These are phyloP conservation scores for Pseudomyrmex pallidus DNA, from an alignment of 1,140 invertebrate species.

Conservation along the genomic window DNA sequence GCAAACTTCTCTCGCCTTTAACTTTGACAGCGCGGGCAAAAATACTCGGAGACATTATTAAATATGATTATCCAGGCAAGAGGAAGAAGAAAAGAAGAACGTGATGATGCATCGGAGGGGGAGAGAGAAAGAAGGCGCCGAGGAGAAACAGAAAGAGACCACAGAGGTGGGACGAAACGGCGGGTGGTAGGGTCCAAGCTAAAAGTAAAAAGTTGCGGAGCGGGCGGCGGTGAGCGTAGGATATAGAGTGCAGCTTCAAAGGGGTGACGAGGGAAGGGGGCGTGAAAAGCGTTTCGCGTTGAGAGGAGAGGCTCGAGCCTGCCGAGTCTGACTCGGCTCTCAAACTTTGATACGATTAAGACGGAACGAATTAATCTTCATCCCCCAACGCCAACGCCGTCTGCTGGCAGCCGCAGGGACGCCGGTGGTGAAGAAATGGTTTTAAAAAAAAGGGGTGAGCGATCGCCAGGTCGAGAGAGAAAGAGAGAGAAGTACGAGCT, in stretches of 20 bases:
- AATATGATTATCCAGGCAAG: slow-evolving; percentile 82
- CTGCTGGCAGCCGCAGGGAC: slow-evolving; percentile 76
- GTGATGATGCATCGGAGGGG: slow-evolving; percentile 10
- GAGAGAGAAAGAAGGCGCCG: slow-evolving; percentile 19
- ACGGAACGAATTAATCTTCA: slow-evolving; percentile 86
- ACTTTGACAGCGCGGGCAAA: slow-evolving; percentile 81
- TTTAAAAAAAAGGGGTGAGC: slow-evolving; percentile 74
- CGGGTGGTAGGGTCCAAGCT: slow-evolving; percentile 59
- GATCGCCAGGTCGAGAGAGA: slow-evolving; percentile 72
- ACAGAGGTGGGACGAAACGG: slow-evolving; percentile 50
- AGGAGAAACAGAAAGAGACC: slow-evolving; percentile 58
- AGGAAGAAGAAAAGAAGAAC: neutral
- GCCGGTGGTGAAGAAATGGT: slow-evolving; percentile 73
- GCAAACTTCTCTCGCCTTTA: slow-evolving; percentile 71
- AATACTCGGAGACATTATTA: slow-evolving; percentile 84
- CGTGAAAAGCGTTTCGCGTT: slow-evolving; percentile 67
- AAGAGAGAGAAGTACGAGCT: slow-evolving; percentile 61
- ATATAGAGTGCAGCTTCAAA: slow-evolving; percentile 60
- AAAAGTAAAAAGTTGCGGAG: slow-evolving; percentile 80
- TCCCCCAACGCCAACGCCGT: slow-evolving; percentile 78
- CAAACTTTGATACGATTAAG: slow-evolving; percentile 86
- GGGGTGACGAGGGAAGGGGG: slow-evolving; percentile 46
- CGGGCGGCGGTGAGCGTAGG: slow-evolving; percentile 19
- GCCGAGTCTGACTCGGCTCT: slow-evolving; percentile 80
- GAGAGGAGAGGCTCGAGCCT: slow-evolving; percentile 71